Evolutionary conservation across 2,797 vertebrate species (phyloP).

Genomic region (Micrastur ruficollis): DNA sequence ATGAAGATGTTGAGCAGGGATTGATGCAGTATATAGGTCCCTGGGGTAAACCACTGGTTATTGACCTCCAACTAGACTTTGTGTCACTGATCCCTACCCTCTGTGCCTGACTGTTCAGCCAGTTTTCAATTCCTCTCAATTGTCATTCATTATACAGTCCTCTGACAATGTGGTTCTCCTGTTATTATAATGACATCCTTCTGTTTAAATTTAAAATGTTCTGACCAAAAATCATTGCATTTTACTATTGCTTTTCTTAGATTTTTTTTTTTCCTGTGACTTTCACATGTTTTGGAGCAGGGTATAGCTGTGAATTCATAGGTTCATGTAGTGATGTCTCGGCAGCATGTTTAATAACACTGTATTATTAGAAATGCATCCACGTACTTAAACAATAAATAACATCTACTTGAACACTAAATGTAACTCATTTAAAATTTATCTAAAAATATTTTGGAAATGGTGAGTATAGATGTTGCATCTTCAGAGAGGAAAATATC

Average conservation of each 20-base stretch:
- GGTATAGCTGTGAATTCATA: background rate
- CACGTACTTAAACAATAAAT: background rate
- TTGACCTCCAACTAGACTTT: background rate
- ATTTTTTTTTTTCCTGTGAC: background rate
- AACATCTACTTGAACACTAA: background rate
- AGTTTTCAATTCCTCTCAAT: background rate
- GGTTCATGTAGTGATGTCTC: background rate
- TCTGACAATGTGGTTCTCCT: background rate
- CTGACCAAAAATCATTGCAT: background rate
- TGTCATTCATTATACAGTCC: background rate
- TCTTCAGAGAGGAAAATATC: background rate
- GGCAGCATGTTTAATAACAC: background rate
- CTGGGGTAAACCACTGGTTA: background rate
- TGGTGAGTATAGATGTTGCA: background rate
- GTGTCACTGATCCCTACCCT: background rate
- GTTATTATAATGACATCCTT: background rate
- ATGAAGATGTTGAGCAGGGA: background rate
- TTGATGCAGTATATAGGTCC: background rate
- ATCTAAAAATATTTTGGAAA: background rate
- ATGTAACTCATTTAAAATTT: background rate
- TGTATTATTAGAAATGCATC: background rate
- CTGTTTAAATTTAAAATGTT: background rate
- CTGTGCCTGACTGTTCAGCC: background rate
- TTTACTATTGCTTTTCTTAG: background rate
- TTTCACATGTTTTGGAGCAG: background rate